A percentile compares a stretch with the other conserved stretches of the same genome.
phyloP scores from a whole-genome alignment of 2,888 invertebrate species.

The Drosophila hamatofila region DNA sequence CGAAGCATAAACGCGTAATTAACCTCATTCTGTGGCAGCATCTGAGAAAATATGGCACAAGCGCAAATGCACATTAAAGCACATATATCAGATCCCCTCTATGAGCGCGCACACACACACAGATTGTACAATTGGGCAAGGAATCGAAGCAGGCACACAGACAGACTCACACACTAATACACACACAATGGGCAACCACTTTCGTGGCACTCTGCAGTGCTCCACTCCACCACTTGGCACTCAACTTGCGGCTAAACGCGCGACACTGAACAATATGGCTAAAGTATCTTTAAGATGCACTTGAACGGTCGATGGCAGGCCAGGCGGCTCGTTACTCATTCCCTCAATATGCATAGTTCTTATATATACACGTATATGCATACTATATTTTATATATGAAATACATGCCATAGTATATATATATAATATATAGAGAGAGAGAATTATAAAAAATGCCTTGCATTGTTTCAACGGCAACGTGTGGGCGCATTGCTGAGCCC shows the following conservation, averaged over 20 bases:
- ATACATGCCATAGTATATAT: conserved; percentile 38
- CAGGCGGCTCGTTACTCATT: conserved; percentile 63
- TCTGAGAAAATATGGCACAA: conserved; percentile 52
- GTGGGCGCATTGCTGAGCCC: conserved; percentile 75
- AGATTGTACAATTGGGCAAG: conserved; percentile 13
- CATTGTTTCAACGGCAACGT: conserved; percentile 71
- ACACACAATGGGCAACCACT: conserved; percentile 65
- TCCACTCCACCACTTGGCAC: conserved; percentile 43
- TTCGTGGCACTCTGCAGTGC: conserved; percentile 37
- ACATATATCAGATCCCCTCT: conserved; percentile 72
- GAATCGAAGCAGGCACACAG: conserved; percentile 13
- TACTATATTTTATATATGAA: conserved; percentile 38
- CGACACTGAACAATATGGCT: conserved; percentile 59
- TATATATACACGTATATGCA: conserved; percentile 8
- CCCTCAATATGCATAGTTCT: conserved; percentile 49
- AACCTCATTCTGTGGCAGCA: conserved; percentile 61
- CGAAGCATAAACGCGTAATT: conserved; percentile 70
- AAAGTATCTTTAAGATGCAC: conserved; percentile 82
- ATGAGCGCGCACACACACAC: conserved; percentile 20
- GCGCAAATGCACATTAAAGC: conserved; percentile 76
- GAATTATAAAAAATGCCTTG: conserved; percentile 62
- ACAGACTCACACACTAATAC: conserved; percentile 1
- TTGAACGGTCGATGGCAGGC: conserved; percentile 74
- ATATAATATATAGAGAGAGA: not conserved
- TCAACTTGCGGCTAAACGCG: conserved; percentile 55